Base-by-base conservation (phyloP, 2,888 invertebrate genomes). In the Phyllotreta cruciferae region DNA sequence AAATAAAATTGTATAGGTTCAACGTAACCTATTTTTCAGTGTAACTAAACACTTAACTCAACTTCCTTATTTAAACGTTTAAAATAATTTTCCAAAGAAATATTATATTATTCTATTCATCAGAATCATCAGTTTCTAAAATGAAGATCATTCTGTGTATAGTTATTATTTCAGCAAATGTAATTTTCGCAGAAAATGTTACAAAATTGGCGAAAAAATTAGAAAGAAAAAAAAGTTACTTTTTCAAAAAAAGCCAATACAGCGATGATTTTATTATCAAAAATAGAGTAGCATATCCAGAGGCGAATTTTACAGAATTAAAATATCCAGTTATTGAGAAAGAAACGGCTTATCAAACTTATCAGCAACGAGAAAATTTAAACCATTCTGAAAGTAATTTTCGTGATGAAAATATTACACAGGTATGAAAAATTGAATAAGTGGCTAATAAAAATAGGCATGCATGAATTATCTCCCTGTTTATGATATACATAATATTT, bases 321-420 rank as follows among this genome's bases (percentile, higher is more conserved):
- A 50, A 50, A 50, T 50, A 50, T 36, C 50, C 50, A 50, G 50
- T 50, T 4, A 36, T 50, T 1, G 36, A 50, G 10, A 50, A 50
- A 36, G 11, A 50, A 36, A 36, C 50, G 37, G 11, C 36, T 35
- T 50, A 50, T 50, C 35, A 50, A 36, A 50, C 50, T n/a, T 50
- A 50, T 10, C 14, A 36, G 11, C 10, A 36, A 34, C 14, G 34
- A 47, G 47, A 47, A 47, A 47, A 44, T 44, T 9, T 41, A 5
- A 10, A 1, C 9, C 41, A 9, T n/a, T 41, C 41, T 10, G n/a
- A 41, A 41, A 10, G 9, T n/a, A 44, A 10, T 44, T 7, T 44
- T 44, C 10, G 6, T 10, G 6, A 11, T n/a, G 44, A 44, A 7
- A 9, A 44, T 10, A 14, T 44, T 44, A 44, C 44, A 44, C 24